These are phyloP conservation scores for Sebastes fasciatus DNA, from an alignment of 2,113 vertebrate species.

Conservation along the genomic window DNA sequence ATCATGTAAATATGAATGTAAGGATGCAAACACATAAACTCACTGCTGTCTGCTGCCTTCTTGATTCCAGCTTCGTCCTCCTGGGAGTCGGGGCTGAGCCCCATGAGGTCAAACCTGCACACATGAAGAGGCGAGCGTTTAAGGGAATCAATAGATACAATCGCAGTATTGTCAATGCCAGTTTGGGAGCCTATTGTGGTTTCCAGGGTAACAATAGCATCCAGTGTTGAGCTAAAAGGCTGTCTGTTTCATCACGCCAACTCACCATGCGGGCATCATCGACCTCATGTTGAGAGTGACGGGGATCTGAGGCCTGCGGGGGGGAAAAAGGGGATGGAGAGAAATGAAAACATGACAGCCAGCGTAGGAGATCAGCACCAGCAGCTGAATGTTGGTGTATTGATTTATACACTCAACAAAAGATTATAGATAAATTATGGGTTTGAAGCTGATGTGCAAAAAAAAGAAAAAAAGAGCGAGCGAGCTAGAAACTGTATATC, in stretches of 20 bases:
- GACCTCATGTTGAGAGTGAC: slow-evolving; percentile 97
- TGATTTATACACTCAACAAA: not conserved
- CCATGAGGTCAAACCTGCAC: slow-evolving; percentile 96
- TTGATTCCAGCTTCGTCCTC: slow-evolving; percentile 98
- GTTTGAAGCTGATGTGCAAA: not conserved
- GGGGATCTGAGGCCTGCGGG: slow-evolving; percentile 90
- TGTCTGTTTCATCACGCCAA: slow-evolving; percentile 35
- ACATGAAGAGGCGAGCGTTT: slow-evolving; percentile 30
- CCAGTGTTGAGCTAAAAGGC: slow-evolving; percentile 52
- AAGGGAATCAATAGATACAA: slow-evolving; percentile 54
- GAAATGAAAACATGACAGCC: slow-evolving; percentile 12
- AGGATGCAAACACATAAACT: slow-evolving; percentile 7
- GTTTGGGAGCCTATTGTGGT: slow-evolving; percentile 47
- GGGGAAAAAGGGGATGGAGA: not conserved
- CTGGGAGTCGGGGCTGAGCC: slow-evolving; percentile 90
- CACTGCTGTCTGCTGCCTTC: slow-evolving; percentile 96
- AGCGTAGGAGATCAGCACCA: not conserved
- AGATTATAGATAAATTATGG: not conserved
- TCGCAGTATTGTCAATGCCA: slow-evolving; percentile 43
- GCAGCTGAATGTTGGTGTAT: not conserved
- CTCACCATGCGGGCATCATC: slow-evolving; percentile 97
- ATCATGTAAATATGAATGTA: not conserved
- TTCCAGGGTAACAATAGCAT: slow-evolving; percentile 59
- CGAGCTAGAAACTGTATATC: not conserved
- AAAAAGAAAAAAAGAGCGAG: not conserved